phyloP scores from a whole-genome alignment of 2,888 invertebrate species.

The Synanthedon tipuliformis region DNA sequence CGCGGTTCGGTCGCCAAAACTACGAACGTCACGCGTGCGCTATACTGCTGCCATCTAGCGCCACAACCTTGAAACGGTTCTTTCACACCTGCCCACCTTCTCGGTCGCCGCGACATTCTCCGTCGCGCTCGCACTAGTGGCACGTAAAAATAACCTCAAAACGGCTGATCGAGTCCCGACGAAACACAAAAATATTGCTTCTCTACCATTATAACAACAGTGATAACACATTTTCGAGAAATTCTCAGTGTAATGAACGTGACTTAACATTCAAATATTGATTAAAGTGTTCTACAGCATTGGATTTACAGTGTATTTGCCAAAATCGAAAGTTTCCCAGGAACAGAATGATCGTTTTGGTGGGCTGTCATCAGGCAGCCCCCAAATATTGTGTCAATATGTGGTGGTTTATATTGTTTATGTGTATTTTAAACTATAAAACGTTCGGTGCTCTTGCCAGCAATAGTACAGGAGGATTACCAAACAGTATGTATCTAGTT shows the following conservation, averaged over 20 bases:
- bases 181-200: slow-evolving; percentile 50
- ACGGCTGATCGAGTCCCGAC: slow-evolving; percentile 41
- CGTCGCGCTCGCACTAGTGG: slow-evolving; percentile 63
- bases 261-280: slow-evolving; percentile 25
- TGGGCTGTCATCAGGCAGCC: slow-evolving; percentile 68
- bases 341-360: slow-evolving; percentile 60
- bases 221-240: slow-evolving; percentile 31
- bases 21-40: slow-evolving; percentile 46
- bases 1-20: slow-evolving; percentile 61
- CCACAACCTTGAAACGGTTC: slow-evolving; percentile 14
- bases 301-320: slow-evolving; percentile 40
- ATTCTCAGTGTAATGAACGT: slow-evolving; percentile 32
- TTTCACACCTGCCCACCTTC: slow-evolving; percentile 43
- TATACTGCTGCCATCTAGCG: slow-evolving; percentile 50
- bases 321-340: slow-evolving; percentile 58
- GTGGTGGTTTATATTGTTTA: slow-evolving; percentile 60
- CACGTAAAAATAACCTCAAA: slow-evolving; percentile 69
- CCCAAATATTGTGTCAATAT: slow-evolving; percentile 63
- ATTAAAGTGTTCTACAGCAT: slow-evolving; percentile 35
- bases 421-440: slow-evolving; percentile 56
- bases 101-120: slow-evolving; percentile 38
- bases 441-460: slow-evolving; percentile 49
- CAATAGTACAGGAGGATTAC: slow-evolving; percentile 35
- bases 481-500: slow-evolving; percentile 44
- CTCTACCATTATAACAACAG: slow-evolving; percentile 36